phyloP scores from a whole-genome alignment of 1,140 invertebrate species.

The Lepidurus couesii region DNA sequence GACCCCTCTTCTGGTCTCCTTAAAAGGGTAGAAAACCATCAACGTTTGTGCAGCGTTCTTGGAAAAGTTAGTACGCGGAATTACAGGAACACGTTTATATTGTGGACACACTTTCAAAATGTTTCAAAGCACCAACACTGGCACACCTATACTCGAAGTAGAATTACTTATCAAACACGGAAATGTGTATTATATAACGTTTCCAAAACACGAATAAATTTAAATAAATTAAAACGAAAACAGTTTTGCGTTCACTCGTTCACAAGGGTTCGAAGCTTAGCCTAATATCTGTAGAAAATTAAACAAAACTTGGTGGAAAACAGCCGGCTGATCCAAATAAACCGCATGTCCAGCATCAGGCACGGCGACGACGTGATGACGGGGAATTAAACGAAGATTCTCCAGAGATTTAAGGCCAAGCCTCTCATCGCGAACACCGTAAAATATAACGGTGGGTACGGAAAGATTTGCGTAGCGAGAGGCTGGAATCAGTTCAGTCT shows the following conservation, averaged over 20 bases:
- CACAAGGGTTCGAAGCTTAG: background rate
- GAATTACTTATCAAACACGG: background rate
- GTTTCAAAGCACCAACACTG: background rate
- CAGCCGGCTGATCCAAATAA: slow-evolving; percentile 47
- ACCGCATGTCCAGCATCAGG: slow-evolving; percentile 46
- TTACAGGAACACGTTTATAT: background rate
- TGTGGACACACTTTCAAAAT: background rate
- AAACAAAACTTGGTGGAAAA: slow-evolving; percentile 46
- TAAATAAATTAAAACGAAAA: too few species aligned
- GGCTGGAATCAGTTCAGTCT: slow-evolving; percentile 39
- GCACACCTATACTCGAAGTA: background rate
- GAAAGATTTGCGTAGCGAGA: slow-evolving; percentile 38
- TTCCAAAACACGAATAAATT: too few species aligned
- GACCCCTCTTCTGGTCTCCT: background rate
- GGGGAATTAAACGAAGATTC: slow-evolving; percentile 44
- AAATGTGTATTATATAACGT: too few species aligned
- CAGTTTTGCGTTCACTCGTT: background rate
- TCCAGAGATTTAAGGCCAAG: slow-evolving; percentile 42
- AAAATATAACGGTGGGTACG: slow-evolving; percentile 48
- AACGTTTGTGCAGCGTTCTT: background rate
- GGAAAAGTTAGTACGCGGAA: background rate
- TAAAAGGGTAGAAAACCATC: background rate
- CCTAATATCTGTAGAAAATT: slow-evolving; percentile 43
- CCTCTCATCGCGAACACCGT: slow-evolving; percentile 45
- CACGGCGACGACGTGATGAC: slow-evolving; percentile 42